Evolutionary conservation across 2,888 invertebrate genomes (phyloP).

Genomic region (Campoplex capitator): DNA sequence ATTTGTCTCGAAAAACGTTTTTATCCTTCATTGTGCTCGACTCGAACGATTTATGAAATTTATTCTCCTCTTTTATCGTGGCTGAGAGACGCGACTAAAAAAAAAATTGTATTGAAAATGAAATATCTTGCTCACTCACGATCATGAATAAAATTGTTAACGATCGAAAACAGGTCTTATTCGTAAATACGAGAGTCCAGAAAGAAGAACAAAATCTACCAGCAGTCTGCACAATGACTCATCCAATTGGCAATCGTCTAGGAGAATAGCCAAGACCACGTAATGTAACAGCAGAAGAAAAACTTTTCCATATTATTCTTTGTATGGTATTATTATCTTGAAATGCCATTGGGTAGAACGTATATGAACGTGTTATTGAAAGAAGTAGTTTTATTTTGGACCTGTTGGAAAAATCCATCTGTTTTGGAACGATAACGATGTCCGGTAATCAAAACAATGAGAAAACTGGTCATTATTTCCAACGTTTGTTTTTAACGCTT

Average conservation of each 20-base stretch:
- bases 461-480: neutral
- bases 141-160: conserved; percentile 28
- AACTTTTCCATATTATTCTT: conserved; percentile 56
- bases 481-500: no score
- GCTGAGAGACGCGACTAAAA: neutral
- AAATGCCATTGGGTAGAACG: conserved; percentile 38
- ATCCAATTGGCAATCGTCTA: conserved; percentile 56
- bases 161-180: conserved; percentile 23
- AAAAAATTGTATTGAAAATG: conserved; percentile 23
- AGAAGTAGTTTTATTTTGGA: conserved; percentile 6
- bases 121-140: conserved; percentile 11
- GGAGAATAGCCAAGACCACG: conserved; percentile 54
- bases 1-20: conserved; percentile 37
- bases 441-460: neutral
- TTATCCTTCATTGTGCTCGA: conserved; percentile 32
- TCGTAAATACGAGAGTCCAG: neutral
- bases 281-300: conserved; percentile 26
- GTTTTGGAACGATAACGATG: neutral
- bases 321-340: conserved; percentile 15
- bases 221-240: conserved; percentile 56
- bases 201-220: neutral
- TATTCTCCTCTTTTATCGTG: conserved; percentile 17
- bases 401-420: neutral
- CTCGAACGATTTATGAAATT: conserved; percentile 28
- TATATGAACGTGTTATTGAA: neutral